These are phyloP conservation scores for Florisuga fusca DNA, from an alignment of 2,797 vertebrate species.

Conservation along the genomic window DNA sequence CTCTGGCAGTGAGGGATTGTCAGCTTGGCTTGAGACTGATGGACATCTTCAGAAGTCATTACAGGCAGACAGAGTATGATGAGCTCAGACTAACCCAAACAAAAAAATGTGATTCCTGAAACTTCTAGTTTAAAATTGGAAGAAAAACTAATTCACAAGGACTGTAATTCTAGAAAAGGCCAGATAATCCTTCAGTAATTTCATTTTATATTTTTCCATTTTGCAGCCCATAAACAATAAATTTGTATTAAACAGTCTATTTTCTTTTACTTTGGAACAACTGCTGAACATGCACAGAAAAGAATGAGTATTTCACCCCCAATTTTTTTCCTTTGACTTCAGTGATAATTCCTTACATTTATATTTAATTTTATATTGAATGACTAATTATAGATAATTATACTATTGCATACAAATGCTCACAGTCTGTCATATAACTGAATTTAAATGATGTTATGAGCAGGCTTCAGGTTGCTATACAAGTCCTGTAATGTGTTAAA, in stretches of 20 bases:
- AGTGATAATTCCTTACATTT: not conserved
- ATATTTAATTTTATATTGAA: not conserved
- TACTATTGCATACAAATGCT: not conserved
- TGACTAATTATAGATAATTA: not conserved
- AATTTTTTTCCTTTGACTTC: not conserved
- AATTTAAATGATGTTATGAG: not conserved
- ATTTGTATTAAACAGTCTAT: not conserved
- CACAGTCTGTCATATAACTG: not conserved
- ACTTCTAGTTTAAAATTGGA: not conserved
- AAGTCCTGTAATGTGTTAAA: fast-evolving
- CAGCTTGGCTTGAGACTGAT: not conserved
- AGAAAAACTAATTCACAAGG: not conserved
- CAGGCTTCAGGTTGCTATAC: not conserved
- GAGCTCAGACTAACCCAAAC: not conserved
- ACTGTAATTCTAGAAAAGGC: not conserved
- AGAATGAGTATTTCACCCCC: not conserved
- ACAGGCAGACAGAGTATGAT: not conserved
- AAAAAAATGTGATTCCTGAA: not conserved
- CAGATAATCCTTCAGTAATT: not conserved
- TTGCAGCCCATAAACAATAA: not conserved
- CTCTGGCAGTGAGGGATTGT: not conserved
- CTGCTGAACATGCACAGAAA: not conserved
- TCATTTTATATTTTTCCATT: not conserved
- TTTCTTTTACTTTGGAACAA: not conserved
- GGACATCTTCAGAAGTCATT: not conserved